A percentile compares a stretch with the other conserved stretches of the same genome.
Conservation (phyloP, 2,888 invertebrate genomes). For the Uropetala carovei region DNA sequence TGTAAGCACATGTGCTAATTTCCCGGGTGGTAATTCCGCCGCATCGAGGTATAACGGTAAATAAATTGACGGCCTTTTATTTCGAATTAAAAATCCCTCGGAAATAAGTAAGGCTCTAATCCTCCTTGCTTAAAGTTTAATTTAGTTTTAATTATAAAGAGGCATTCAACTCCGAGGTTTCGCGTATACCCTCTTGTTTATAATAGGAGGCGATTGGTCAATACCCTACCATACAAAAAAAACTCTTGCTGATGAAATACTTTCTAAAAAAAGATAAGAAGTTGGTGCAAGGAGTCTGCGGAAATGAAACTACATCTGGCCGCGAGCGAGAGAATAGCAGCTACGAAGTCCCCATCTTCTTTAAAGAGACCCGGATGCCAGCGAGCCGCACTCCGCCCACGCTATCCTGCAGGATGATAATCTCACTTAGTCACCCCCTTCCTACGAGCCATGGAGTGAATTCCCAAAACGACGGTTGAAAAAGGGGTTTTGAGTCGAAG, state of each 20-base stretch:
- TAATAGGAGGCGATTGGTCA: background rate
- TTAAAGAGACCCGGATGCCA: slow-evolving; percentile 18
- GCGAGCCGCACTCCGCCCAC: background rate
- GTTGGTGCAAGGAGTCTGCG: background rate
- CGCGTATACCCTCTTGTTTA: background rate
- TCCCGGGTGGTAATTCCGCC: background rate
- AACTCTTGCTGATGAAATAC: background rate
- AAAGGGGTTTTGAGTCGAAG: background rate
- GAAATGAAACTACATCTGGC: background rate
- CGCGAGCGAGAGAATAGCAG: background rate
- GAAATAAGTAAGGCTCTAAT: background rate
- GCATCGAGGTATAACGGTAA: background rate
- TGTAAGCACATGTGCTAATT: background rate
- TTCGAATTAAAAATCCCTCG: background rate
- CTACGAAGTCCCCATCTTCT: background rate
- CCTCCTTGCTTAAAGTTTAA: background rate
- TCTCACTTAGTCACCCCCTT: background rate
- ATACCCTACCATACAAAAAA: background rate
- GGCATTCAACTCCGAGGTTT: background rate
- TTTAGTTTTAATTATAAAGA: background rate
- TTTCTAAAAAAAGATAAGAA: background rate
- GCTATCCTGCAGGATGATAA: background rate
- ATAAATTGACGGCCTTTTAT: background rate
- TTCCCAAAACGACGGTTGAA: background rate
- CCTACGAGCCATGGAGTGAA: background rate